Conservation (phyloP, 2,888 invertebrate genomes). For the Drosophila birchii region DNA sequence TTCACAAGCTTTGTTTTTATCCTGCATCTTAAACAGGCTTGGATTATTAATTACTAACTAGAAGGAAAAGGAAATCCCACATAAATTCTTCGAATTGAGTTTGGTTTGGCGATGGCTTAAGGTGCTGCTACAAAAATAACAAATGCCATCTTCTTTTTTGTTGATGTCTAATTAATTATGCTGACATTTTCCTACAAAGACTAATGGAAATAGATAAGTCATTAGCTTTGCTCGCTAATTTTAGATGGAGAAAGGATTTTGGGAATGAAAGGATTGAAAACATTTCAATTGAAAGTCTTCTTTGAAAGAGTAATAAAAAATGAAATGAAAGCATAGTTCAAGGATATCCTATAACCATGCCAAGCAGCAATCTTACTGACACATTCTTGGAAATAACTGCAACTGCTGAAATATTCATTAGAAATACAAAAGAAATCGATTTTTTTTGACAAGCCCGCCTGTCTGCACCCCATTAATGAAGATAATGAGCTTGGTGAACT, state of each 20-base stretch:
- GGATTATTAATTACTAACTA: neutral
- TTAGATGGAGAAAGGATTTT: conserved; percentile 4
- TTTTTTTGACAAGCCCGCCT: neutral
- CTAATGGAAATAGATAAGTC: neutral
- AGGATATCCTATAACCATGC: neutral
- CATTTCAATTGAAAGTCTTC: neutral
- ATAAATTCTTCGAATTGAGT: conserved; percentile 16
- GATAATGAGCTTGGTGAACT: conserved; percentile 30
- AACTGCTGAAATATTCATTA: conserved; percentile 4
- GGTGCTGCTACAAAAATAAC: conserved; percentile 8
- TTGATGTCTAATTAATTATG: conserved; percentile 37
- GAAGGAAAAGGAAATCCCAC: neutral
- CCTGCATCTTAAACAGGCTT: conserved; percentile 5
- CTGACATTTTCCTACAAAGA: neutral
- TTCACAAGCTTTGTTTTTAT: neutral
- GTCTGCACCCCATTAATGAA: neutral
- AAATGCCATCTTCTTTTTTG: conserved; percentile 5
- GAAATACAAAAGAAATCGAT: conserved; percentile 11
- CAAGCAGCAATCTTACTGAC: neutral
- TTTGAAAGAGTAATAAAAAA: neutral
- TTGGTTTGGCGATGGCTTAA: neutral
- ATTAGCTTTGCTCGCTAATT: too few species aligned
- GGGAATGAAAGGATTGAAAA: conserved; percentile 11
- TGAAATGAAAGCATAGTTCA: neutral
- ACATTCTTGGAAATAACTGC: neutral